These are phyloP conservation scores for Charaxes varanes DNA, from an alignment of 1,140 invertebrate species.

Conservation along the genomic window DNA sequence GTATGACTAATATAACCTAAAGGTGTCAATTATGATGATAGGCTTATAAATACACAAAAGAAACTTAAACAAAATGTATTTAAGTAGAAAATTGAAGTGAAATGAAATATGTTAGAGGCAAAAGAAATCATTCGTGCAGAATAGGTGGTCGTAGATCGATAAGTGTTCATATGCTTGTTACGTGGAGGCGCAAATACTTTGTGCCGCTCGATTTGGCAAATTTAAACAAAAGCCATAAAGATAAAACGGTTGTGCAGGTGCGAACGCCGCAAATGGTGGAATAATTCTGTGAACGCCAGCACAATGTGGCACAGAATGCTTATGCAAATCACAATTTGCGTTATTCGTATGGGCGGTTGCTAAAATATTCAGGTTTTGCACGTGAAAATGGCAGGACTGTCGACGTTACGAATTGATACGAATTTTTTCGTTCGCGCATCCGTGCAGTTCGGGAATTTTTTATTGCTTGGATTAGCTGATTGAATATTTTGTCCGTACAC, in stretches of 20 bases:
- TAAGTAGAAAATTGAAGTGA: background rate
- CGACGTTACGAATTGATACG: conserved; percentile 27
- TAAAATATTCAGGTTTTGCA: conserved; percentile 31
- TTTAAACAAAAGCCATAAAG: conserved; percentile 24
- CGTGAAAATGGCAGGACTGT: conserved; percentile 22
- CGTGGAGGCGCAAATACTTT: conserved; percentile 20
- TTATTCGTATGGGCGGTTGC: conserved; percentile 23
- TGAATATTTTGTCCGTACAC: no score
- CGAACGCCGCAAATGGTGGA: conserved; percentile 31
- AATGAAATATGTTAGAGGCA: background rate
- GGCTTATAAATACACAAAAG: background rate
- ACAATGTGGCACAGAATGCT: conserved; percentile 34
- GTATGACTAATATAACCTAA: background rate
- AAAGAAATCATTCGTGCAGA: conserved; percentile 1
- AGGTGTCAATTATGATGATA: background rate
- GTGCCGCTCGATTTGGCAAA: conserved; percentile 21
- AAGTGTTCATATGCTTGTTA: conserved; percentile 7
- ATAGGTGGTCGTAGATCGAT: conserved; percentile 10
- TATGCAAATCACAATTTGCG: conserved; percentile 42
- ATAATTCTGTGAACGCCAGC: conserved; percentile 37
- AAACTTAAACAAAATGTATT: background rate
- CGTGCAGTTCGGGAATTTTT: no score
- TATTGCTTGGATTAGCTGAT: no score
- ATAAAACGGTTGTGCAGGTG: conserved; percentile 27
- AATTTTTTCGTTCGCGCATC: conserved; percentile 26